These are phyloP conservation scores for Cephonodes hylas DNA, from an alignment of 2,888 invertebrate species.

Conservation along the genomic window DNA sequence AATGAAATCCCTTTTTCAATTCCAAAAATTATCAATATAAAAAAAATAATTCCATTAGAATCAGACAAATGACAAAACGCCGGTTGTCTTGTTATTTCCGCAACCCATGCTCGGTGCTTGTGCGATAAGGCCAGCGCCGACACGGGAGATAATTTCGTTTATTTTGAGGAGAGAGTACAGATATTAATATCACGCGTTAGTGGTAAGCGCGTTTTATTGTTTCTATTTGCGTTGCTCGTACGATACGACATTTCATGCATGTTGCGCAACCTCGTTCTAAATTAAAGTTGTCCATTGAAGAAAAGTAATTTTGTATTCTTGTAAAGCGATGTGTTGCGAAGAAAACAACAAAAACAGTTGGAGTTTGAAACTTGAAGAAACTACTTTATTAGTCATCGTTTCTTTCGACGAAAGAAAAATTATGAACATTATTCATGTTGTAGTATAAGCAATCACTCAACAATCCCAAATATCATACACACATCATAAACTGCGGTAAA, in stretches of 20 bases:
- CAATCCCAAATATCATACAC: too few species aligned
- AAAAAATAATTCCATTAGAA: too few species aligned
- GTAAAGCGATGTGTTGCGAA: background rate
- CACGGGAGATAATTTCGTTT: slow-evolving; percentile 22
- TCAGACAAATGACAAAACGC: background rate
- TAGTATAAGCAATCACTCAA: too few species aligned
- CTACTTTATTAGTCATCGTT: too few species aligned
- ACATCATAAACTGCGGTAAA: too few species aligned
- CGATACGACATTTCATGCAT: background rate
- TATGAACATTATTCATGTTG: too few species aligned
- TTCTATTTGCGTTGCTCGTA: background rate
- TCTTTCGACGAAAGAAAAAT: too few species aligned
- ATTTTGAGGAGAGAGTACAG: slow-evolving; percentile 20
- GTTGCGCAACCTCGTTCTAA: too few species aligned
- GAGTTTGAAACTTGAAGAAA: too few species aligned
- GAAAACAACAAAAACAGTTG: too few species aligned
- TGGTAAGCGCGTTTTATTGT: slow-evolving; percentile 7
- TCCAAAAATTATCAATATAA: too few species aligned
- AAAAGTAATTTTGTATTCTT: background rate
- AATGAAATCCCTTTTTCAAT: too few species aligned
- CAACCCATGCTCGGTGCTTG: background rate
- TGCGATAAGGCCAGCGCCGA: slow-evolving; percentile 20
- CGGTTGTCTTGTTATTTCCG: background rate
- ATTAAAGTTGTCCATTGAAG: background rate
- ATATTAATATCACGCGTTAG: slow-evolving; percentile 19